phyloP scores from a whole-genome alignment of 2,888 invertebrate genomes.

The Nomada hirtipes region DNA sequence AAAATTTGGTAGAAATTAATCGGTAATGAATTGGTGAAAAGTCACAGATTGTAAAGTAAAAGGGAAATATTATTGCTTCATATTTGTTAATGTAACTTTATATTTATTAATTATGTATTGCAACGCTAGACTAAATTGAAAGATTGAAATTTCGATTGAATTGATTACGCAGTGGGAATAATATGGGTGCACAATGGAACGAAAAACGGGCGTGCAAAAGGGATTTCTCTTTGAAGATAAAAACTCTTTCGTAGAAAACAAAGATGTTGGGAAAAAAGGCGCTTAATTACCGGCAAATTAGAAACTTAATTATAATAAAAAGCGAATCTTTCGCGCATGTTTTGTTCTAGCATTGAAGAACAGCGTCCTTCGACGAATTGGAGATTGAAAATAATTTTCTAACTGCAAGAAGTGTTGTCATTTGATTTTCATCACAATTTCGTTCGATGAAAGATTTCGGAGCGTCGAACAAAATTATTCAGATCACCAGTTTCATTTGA shows the following conservation, averaged over 20 bases:
- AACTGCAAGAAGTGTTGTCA: no score
- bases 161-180: neutral
- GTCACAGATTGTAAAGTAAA: no score
- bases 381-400: no score
- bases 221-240: slow-evolving; percentile 44
- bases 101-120: no score
- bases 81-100: neutral
- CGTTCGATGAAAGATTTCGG: no score
- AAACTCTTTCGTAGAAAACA: slow-evolving; percentile 16
- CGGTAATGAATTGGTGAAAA: no score
- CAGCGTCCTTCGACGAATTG: no score
- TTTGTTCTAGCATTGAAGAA: neutral
- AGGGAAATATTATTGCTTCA: neutral
- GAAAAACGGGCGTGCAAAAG: slow-evolving; percentile 24
- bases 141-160: neutral
- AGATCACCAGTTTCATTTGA: no score
- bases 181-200: neutral
- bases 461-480: no score
- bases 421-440: no score
- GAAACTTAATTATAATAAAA: slow-evolving; percentile 20
- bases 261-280: slow-evolving; percentile 18
- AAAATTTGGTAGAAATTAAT: no score
- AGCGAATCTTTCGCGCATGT: neutral
- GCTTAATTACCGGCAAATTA: slow-evolving; percentile 37
- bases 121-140: no score